Conservation (phyloP, 2,888 invertebrate species). For the Heliconius ethilla region DNA sequence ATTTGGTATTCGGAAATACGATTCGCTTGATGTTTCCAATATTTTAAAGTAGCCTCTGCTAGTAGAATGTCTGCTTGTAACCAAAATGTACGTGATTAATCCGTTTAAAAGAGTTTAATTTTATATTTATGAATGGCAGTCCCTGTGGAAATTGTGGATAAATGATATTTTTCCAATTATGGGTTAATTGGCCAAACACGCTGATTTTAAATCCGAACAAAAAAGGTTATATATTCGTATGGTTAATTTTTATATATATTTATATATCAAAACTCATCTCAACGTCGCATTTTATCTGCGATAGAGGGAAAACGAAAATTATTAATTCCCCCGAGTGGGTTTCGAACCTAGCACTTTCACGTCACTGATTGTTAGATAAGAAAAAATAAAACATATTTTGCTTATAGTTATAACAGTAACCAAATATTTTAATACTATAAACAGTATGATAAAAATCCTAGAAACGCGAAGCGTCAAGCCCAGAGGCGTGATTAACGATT, state of each 20-base stretch:
- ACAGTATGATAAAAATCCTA: constrained; percentile 17
- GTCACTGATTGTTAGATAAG: not conserved
- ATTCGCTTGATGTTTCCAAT: no score
- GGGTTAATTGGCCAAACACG: no score
- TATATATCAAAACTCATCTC: no score
- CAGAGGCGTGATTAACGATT: constrained; percentile 38
- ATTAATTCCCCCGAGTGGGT: not conserved
- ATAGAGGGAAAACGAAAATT: not conserved
- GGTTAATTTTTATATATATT: no score
- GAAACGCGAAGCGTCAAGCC: constrained; percentile 31
- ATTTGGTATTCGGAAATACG: no score
- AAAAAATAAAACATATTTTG: not conserved
- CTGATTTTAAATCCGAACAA: not conserved
- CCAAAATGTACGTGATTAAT: not conserved
- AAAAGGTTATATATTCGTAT: not conserved
- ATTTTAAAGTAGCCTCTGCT: not conserved
- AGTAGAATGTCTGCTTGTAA: not conserved
- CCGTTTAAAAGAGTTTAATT: not conserved
- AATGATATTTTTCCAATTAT: no score
- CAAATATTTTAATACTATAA: constrained; percentile 7
- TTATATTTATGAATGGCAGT: not conserved
- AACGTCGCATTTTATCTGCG: no score
- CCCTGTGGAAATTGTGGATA: no score
- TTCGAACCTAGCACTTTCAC: not conserved
- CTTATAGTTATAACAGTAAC: not conserved